Base-by-base conservation (phyloP, 2,888 invertebrate genomes). In the Drosophila borborema region DNA sequence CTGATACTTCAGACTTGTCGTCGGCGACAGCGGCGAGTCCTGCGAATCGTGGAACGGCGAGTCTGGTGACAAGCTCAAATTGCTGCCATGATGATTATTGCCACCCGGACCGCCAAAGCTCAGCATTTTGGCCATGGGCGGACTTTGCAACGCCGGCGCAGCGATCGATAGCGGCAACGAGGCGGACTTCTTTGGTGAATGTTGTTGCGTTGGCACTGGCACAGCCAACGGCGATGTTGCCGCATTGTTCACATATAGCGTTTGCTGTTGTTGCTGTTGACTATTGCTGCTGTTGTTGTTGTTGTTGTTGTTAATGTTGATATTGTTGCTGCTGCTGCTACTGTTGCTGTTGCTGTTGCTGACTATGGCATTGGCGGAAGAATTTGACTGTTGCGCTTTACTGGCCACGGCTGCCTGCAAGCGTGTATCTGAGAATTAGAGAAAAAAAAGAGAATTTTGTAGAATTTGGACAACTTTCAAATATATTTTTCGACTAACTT, bases 1-100 rank as follows among this genome's bases (percentile, higher is more conserved):
- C 74, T 80, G 90, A 94, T 78, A 95, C 94, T 92, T 92, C 3
- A 91, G 61, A 67, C 90, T 91, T 62, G 89, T 78, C 40, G 90
- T 90, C 38, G 96, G 96, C 45, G 96, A 96, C 60, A 95, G 93
- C 0, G 96, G 96, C 63, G 91, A 90, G 72, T 93, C 92, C 78
- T 92, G 91, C 1, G 85, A 86, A 65, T 93, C 91, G 75, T 92
- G 87, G 80, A 93, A 91, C 45, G 85, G 83, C 36, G 93, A 92
- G 40, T 93, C 93, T 5, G 93, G 93, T 14, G 93, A 93, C 31
- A 92, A 59, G 58, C 91, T 91, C 12, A 92, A 67, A 14, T 51
- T 76, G 74, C 80, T 66, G 79, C 78, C 75, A 64, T 82, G 56
- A 64, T 82, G 56, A 60, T 77, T 72, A 14, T 73, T 60, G 38